These are phyloP conservation scores for Rhynchonycteris naso DNA, from an alignment of 2,797 vertebrate species.

Conservation along the genomic window DNA sequence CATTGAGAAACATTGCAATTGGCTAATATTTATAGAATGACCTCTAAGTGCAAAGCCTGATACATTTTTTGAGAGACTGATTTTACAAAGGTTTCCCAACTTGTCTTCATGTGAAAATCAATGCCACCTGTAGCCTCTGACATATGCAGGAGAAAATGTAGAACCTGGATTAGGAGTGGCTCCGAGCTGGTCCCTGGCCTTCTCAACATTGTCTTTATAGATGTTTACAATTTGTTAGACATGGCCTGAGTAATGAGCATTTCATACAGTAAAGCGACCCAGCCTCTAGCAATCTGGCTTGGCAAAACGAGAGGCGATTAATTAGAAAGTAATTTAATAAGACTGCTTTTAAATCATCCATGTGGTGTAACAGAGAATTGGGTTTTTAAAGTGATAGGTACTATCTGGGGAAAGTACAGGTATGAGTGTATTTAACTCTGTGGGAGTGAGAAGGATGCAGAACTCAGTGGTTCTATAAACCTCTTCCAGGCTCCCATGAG, in stretches of 20 bases:
- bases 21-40: not conserved
- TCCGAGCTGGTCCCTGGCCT: not conserved
- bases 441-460: not conserved
- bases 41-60: not conserved
- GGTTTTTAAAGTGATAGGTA: not conserved
- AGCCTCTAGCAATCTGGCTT: constrained; percentile 67
- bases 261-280: constrained; percentile 44
- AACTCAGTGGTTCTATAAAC: not conserved
- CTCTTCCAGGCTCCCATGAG: not conserved
- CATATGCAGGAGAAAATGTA: not conserved
- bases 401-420: constrained; percentile 9
- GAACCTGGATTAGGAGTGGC: constrained; percentile 58
- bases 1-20: not conserved
- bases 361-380: not conserved
- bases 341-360: constrained; percentile 52
- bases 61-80: not conserved
- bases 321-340: constrained; percentile 71
- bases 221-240: constrained; percentile 68
- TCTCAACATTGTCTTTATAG: constrained; percentile 49
- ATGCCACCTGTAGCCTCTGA: not conserved
- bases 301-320: constrained; percentile 67
- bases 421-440: not conserved
- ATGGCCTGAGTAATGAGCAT: constrained; percentile 65
- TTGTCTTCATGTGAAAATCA: not conserved
- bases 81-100: not conserved